Conservation (phyloP, 1,140 invertebrate genomes). For the Caerostris darwini region DNA sequence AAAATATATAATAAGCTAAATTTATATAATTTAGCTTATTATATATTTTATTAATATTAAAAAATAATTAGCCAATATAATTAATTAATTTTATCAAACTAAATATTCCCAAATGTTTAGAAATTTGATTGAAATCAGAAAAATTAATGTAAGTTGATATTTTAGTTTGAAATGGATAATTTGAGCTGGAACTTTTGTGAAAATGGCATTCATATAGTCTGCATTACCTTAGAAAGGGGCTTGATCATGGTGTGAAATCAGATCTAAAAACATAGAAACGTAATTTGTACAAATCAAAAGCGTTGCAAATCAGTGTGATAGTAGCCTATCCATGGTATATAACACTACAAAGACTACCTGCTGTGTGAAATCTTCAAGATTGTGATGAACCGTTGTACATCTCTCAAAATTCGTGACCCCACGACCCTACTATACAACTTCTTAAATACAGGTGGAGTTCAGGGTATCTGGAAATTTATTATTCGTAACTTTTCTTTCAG, state of each 20-base stretch:
- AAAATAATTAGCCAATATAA: no score
- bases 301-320: constrained; percentile 45
- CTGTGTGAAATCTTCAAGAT: constrained; percentile 34
- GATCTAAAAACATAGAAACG: neutral
- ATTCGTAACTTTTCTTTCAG: constrained; percentile 3
- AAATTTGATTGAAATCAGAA: no score
- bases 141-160: no score
- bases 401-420: constrained; percentile 36
- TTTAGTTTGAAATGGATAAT: no score
- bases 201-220: no score
- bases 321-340: constrained; percentile 44
- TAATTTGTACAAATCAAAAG: constrained; percentile 11
- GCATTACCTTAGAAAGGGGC: no score
- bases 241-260: neutral
- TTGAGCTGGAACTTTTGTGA: no score
- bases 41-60: no score
- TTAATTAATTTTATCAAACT: no score
- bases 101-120: no score
- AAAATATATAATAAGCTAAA: no score
- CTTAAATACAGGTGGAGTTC: constrained; percentile 71
- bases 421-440: constrained; percentile 29
- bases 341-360: constrained; percentile 58
- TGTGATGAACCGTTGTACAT: constrained; percentile 62
- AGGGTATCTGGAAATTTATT: constrained; percentile 44
- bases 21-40: no score